Conservation (phyloP, 2,888 invertebrate species). For the Drosophila melanosoma region DNA sequence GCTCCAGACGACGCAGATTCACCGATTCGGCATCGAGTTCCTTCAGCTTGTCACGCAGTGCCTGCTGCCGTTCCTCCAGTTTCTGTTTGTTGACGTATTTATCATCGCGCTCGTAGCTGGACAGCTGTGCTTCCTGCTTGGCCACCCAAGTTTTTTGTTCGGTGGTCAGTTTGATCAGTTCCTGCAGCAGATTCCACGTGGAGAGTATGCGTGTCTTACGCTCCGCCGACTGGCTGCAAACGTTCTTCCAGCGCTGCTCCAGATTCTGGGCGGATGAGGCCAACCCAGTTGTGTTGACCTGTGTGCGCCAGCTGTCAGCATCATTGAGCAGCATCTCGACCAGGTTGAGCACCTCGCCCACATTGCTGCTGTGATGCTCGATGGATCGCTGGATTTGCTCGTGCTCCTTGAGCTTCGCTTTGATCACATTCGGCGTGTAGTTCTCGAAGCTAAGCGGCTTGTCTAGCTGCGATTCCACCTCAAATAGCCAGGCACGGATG, state of each 20-base stretch:
- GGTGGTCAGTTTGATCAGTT: conserved; percentile 86
- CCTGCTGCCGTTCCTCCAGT: conserved; percentile 87
- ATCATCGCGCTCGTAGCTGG: conserved; percentile 87
- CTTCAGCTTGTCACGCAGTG: conserved; percentile 86
- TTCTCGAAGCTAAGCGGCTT: conserved; percentile 89
- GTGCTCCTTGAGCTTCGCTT: conserved; percentile 89
- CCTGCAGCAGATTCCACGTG: conserved; percentile 87
- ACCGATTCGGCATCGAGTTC: conserved; percentile 87
- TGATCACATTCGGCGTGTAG: conserved; percentile 88
- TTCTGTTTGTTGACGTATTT: conserved; percentile 87
- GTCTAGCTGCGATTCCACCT: conserved; percentile 89
- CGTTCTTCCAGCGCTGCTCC: conserved; percentile 92
- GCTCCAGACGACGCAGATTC: conserved; percentile 88
- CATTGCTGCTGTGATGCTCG: conserved; percentile 91
- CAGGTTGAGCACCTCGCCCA: conserved; percentile 91
- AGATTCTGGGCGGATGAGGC: conserved; percentile 89
- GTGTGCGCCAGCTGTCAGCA: conserved; percentile 89
- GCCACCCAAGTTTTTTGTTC: conserved; percentile 88
- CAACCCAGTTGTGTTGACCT: conserved; percentile 89
- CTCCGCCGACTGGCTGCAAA: conserved; percentile 90
- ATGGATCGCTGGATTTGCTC: conserved; percentile 91
- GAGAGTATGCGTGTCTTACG: conserved; percentile 89
- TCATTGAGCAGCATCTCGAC: conserved; percentile 92
- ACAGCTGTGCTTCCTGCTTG: conserved; percentile 88
- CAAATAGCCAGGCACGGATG: conserved; percentile 90